phyloP scores from a whole-genome alignment of 1,140 invertebrate species.

The Ladona fulva region DNA sequence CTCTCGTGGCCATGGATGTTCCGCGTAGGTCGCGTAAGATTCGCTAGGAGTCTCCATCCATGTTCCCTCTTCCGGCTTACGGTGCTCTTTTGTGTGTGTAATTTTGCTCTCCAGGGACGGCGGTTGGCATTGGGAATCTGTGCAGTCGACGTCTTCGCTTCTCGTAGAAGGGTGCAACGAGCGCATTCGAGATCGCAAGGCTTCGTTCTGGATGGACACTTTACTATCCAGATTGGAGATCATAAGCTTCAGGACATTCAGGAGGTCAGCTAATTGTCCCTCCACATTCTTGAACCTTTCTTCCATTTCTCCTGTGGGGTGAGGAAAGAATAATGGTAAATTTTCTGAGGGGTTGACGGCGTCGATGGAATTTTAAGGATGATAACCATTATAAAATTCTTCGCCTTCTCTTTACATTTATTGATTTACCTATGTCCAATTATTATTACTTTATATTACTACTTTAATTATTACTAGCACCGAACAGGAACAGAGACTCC shows the following conservation, averaged over 20 bases:
- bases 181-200: background rate
- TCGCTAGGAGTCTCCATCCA: background rate
- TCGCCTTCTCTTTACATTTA: no score
- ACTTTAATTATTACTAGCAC: no score
- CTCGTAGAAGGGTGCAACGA: background rate
- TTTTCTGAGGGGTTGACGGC: no score
- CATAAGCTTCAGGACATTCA: background rate
- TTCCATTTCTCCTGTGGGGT: background rate
- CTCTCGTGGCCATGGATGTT: background rate
- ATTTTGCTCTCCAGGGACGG: background rate
- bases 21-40: background rate
- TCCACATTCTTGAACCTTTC: background rate
- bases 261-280: background rate
- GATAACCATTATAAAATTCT: no score
- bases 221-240: background rate
- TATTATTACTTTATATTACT: no score
- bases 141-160: background rate
- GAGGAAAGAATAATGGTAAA: background rate
- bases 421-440: no score
- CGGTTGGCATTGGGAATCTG: background rate
- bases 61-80: background rate
- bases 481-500: no score
- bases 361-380: no score
- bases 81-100: background rate
- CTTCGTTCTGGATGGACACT: background rate